Conservation (phyloP, 2,797 vertebrate genomes). For the Pangasius macronema region DNA sequence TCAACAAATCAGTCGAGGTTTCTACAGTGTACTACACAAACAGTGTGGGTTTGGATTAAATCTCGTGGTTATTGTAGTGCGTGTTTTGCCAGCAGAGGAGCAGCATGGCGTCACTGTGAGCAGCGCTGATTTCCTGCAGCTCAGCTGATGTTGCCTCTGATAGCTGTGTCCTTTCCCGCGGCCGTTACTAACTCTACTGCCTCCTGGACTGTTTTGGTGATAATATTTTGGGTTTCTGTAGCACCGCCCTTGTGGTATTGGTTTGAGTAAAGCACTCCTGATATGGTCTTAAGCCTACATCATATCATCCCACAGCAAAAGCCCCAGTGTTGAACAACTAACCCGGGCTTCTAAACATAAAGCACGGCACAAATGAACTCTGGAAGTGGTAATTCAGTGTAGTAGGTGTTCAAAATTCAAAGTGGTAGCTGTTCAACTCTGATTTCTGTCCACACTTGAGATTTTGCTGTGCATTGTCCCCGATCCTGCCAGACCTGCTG, state of each 20-base stretch:
- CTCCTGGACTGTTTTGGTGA: conserved; percentile 60
- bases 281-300: not conserved
- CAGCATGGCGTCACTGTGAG: conserved; percentile 25
- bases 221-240: conserved; percentile 64
- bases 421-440: too few relatives aligned
- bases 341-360: not conserved
- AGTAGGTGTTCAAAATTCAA: not conserved
- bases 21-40: conserved; percentile 42
- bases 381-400: not conserved
- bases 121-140: conserved; percentile 67
- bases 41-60: conserved; percentile 58
- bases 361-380: not conserved
- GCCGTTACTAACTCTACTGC: conserved; percentile 45
- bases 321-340: not conserved
- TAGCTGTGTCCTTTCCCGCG: conserved; percentile 56
- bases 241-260: conserved; percentile 29
- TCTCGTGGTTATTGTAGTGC: conserved; percentile 59
- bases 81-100: conserved; percentile 70
- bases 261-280: conserved; percentile 29
- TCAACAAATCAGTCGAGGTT: conserved; percentile 46
- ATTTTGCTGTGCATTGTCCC: not conserved
- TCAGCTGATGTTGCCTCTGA: conserved; percentile 54
- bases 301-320: not conserved
- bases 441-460: not conserved
- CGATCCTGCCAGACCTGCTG: conserved; percentile 51